Conservation (phyloP, 2,888 invertebrate species). For the Yponomeuta malinellus region DNA sequence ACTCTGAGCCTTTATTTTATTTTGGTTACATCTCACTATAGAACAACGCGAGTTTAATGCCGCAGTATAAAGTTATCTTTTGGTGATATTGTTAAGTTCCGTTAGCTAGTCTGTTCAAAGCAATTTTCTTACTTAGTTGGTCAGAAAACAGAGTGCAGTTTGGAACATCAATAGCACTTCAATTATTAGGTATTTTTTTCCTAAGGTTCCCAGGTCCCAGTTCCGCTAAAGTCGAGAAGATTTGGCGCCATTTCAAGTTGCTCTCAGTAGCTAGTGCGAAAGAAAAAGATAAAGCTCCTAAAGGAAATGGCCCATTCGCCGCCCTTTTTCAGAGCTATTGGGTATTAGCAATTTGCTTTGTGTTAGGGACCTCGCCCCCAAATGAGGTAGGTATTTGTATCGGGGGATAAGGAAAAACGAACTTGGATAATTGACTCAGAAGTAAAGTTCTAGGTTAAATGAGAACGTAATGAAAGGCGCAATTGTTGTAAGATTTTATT, state of each 20-base stretch:
- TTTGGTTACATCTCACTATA: not conserved
- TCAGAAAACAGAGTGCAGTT: not conserved
- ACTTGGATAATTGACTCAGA: slow-evolving; percentile 53
- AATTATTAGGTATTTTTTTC: not conserved
- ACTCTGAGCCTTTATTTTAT: slow-evolving; percentile 1
- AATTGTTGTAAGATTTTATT: not conserved
- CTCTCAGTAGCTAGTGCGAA: slow-evolving; percentile 28
- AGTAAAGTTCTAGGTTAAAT: slow-evolving; percentile 41
- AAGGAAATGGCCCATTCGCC: slow-evolving; percentile 60
- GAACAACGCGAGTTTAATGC: not conserved
- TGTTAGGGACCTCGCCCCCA: slow-evolving; percentile 45
- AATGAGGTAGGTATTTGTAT: slow-evolving; percentile 36
- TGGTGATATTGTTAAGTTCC: not conserved
- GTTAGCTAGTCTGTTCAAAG: not conserved
- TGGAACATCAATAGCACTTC: not conserved
- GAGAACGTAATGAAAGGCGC: slow-evolving; percentile 20
- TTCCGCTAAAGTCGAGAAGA: slow-evolving; percentile 1
- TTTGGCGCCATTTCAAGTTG: slow-evolving; percentile 10
- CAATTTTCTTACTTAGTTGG: not conserved
- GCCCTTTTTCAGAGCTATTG: slow-evolving; percentile 57
- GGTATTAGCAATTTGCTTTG: slow-evolving; percentile 66
- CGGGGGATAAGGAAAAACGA: slow-evolving; percentile 45
- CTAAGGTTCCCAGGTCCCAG: not conserved
- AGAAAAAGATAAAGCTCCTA: slow-evolving; percentile 54
- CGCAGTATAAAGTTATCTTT: not conserved